These are phyloP conservation scores for Uria aalge DNA, from an alignment of 2,113 vertebrate genomes.

Conservation along the genomic window DNA sequence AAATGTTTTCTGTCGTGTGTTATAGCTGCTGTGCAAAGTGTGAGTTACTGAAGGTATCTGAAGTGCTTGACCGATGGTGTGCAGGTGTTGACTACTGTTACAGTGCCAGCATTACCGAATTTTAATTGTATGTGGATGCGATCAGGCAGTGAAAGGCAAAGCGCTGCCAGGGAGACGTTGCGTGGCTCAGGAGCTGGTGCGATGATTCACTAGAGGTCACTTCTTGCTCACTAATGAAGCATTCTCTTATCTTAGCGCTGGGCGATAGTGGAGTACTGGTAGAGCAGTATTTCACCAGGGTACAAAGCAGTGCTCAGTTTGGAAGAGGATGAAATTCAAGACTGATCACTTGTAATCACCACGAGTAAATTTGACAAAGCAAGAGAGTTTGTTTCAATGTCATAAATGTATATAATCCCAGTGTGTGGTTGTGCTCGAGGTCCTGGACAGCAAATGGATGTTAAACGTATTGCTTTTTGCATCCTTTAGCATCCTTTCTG, in stretches of 20 bases:
- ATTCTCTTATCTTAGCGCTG: neutral
- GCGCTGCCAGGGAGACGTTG: neutral
- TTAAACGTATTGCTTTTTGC: neutral
- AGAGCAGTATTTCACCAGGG: neutral
- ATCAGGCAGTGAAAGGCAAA: neutral
- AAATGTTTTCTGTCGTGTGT: neutral
- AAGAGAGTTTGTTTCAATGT: neutral
- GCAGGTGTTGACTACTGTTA: neutral
- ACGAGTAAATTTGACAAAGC: neutral
- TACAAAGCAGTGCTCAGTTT: neutral
- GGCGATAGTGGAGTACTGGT: neutral
- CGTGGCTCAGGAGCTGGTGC: neutral
- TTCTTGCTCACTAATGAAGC: neutral
- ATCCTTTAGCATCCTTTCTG: neutral
- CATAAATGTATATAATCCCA: neutral
- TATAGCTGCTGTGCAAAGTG: neutral
- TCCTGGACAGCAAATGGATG: neutral
- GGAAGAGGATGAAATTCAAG: neutral
- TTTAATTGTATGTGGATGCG: neutral
- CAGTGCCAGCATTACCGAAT: neutral
- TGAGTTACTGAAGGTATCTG: neutral
- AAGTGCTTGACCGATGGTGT: neutral
- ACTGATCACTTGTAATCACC: neutral
- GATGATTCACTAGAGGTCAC: slow-evolving; percentile 1
- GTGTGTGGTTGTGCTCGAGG: neutral